These are phyloP conservation scores for Paramormyrops kingsleyae DNA, from an alignment of 2,113 vertebrate species.

Conservation along the genomic window DNA sequence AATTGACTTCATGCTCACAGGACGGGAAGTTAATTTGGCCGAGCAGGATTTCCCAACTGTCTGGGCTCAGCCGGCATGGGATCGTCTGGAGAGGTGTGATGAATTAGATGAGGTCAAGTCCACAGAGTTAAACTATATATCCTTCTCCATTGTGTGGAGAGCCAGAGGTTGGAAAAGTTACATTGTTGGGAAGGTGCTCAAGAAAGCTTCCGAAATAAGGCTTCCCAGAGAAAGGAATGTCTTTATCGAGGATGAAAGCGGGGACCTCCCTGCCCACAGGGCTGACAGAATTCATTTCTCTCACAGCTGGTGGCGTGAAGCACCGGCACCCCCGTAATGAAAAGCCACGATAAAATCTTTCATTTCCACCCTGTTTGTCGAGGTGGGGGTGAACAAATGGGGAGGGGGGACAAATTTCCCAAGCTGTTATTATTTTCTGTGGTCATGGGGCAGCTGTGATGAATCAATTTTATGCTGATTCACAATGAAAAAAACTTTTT, in stretches of 20 bases:
- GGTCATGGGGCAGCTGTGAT: constrained; percentile 46
- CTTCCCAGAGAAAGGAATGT: constrained; percentile 61
- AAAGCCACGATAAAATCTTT: constrained; percentile 65
- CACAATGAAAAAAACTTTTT: constrained; percentile 37
- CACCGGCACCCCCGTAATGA: constrained; percentile 58
- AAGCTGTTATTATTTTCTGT: constrained; percentile 50
- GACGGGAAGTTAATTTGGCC: not conserved
- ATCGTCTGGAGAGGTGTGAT: constrained; percentile 31
- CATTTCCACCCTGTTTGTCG: constrained; percentile 55
- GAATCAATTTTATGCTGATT: constrained; percentile 50
- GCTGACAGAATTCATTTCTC: constrained; percentile 63
- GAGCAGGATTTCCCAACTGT: not conserved
- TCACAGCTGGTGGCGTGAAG: constrained; percentile 64
- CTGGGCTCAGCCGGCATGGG: constrained; percentile 6
- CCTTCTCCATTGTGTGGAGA: constrained; percentile 54
- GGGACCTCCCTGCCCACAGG: constrained; percentile 53
- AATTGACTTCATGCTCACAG: not conserved
- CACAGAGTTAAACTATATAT: constrained; percentile 55
- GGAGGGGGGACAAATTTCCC: constrained; percentile 40
- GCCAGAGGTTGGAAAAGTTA: constrained; percentile 43
- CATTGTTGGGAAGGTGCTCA: constrained; percentile 45
- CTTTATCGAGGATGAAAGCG: constrained; percentile 61
- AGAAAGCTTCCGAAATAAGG: constrained; percentile 37
- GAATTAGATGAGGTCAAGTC: constrained; percentile 50
- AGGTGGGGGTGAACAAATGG: constrained; percentile 47